phyloP scores from a whole-genome alignment of 53 echinoderm and acorn worm genomes.

The Luidia sarsii region DNA sequence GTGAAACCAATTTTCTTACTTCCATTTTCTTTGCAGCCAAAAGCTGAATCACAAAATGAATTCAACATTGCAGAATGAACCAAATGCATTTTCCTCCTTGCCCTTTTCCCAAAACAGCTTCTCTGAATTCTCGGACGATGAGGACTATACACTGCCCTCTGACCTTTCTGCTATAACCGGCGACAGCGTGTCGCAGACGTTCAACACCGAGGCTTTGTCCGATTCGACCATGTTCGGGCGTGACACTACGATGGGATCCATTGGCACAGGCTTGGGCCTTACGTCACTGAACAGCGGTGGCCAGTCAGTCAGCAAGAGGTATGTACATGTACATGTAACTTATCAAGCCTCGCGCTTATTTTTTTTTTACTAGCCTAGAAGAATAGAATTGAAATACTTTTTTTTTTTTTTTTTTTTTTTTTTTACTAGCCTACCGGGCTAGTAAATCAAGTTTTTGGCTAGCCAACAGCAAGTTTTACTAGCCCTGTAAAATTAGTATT shows the following conservation, averaged over 20 bases:
- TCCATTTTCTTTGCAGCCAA: too few relatives aligned
- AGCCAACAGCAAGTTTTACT: too few relatives aligned
- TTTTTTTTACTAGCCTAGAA: too few relatives aligned
- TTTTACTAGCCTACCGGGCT: too few relatives aligned
- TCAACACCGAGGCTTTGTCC: constrained; percentile 17
- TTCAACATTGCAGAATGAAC: too few relatives aligned
- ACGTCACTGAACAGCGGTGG: neutral
- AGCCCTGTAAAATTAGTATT: too few relatives aligned
- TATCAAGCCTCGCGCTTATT: neutral
- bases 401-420: too few relatives aligned
- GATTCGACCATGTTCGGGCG: constrained; percentile 12
- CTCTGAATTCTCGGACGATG: constrained; percentile 32
- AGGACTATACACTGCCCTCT: constrained; percentile 46
- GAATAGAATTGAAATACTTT: too few relatives aligned
- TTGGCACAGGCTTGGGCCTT: constrained; percentile 1
- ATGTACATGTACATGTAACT: neutral
- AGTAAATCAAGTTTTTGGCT: too few relatives aligned
- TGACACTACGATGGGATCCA: constrained; percentile 15
- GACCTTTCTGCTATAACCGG: constrained; percentile 47
- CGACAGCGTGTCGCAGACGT: neutral
- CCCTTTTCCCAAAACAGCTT: constrained; percentile 15
- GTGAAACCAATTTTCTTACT: too few relatives aligned
- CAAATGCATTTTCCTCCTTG: neutral
- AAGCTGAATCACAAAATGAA: too few relatives aligned
- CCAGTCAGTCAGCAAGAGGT: constrained; percentile 4